A percentile compares a stretch with the other conserved stretches of the same genome.
phyloP scores from a whole-genome alignment of 2,888 invertebrate genomes.

The Calameuta pallipes region DNA sequence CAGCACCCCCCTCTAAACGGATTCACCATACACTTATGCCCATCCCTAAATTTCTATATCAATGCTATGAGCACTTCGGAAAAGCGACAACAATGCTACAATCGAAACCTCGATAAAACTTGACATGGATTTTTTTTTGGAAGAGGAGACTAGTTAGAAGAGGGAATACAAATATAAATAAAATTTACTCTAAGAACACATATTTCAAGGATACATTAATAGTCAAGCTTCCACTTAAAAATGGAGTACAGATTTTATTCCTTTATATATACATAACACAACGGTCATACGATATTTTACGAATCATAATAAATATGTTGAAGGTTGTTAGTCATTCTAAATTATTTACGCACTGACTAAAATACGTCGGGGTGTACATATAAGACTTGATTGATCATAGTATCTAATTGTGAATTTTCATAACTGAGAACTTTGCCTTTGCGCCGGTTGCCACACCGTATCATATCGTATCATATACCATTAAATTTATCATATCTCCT shows the following conservation, averaged over 20 bases:
- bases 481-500: slow-evolving; percentile 34
- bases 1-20: no score
- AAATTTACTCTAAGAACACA: not conserved
- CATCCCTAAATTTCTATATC: no score
- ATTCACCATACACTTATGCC: no score
- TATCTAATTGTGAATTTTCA: slow-evolving; percentile 33
- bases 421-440: slow-evolving; percentile 35
- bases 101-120: no score
- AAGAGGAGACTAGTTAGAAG: no score
- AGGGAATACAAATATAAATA: not conserved
- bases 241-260: slow-evolving; percentile 51
- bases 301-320: slow-evolving; percentile 48
- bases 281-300: slow-evolving; percentile 46
- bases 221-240: slow-evolving; percentile 36
- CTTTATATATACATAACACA: slow-evolving; percentile 53
- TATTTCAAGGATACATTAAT: not conserved
- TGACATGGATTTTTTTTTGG: no score
- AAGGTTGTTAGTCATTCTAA: slow-evolving; percentile 45
- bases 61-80: no score
- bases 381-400: slow-evolving; percentile 37
- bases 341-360: slow-evolving; percentile 47
- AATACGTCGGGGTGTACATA: slow-evolving; percentile 33
- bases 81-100: no score
- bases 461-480: slow-evolving; percentile 15
- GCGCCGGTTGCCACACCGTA: slow-evolving; percentile 37